Base-by-base conservation (phyloP, 2,888 invertebrate genomes). In the Epinotia demarniana region DNA sequence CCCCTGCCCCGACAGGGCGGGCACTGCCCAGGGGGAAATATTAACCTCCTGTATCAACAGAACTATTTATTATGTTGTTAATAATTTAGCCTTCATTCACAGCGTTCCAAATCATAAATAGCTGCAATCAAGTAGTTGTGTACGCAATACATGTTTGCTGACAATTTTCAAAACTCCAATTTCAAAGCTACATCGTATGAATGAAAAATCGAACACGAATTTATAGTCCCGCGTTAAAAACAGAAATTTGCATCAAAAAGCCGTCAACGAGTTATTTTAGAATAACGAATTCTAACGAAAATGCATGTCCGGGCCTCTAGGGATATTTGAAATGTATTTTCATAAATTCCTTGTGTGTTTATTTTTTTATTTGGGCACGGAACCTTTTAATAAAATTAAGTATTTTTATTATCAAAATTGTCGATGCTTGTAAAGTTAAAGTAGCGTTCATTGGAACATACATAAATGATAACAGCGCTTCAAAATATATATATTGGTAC, bases 201-300 rank as follows among this genome's bases (percentile, higher is more conserved):
- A 71, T 66, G 67, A 66, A 75, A 71, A 72, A 60, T 64, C 67
- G 43, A 9, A 18, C 70, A 75, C 66, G 39, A 70, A 75, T 75
- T 75, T 64, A 61, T 66, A 66, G 16, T 53, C 46, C 23, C 27
- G 2, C 46, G 61, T 46, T 66, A 58, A 75, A 75, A 75, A 75
- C 33, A 18, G 6, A 55, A 67, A 75, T 75, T 75, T 75, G 61
- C 75, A 75, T 75, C 61, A 46, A 72, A 75, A 75, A 75, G 75
- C 75, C 46, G 18, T 71, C 66, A 27, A 6, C 60, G 62, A 67
- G 67, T 75, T 71, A 67, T 75, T 75, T 72, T 67, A 18, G 33
- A 67, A 72, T 75, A 75, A 75, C 71, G 43, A 61, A 66, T 66
- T 70, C 60, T 71, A 71, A 75, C 70, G 61, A 75, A 68, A 75